Evolutionary conservation across 2,797 vertebrate species (phyloP).

Genomic region (Pelochelys cantorii): DNA sequence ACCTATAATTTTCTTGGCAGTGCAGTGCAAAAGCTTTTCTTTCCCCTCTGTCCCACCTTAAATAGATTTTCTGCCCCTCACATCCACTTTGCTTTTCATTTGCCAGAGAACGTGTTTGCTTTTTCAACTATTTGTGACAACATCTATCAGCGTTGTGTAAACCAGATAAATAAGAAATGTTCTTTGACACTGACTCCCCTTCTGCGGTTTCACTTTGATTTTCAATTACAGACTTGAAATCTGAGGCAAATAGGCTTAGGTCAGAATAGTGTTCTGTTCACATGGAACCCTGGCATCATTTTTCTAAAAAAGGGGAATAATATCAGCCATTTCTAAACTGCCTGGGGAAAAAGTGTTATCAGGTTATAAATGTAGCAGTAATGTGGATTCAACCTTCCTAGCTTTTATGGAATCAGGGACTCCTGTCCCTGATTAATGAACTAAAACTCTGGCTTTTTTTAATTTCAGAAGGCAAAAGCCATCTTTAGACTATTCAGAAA

Average conservation of each 20-base stretch:
- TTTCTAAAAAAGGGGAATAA: background rate
- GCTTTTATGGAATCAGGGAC: background rate
- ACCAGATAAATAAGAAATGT: background rate
- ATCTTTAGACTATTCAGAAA: background rate
- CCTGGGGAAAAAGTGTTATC: background rate
- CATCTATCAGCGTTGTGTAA: background rate
- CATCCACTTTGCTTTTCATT: background rate
- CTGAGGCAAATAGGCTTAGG: background rate
- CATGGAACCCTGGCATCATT: background rate
- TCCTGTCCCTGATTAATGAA: conserved; percentile 3
- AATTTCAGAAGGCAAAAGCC: background rate
- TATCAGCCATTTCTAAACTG: background rate
- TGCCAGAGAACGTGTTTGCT: background rate
- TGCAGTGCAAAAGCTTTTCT: background rate
- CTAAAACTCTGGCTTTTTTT: background rate
- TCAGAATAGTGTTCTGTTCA: background rate
- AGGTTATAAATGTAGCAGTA: background rate
- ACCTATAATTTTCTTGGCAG: background rate
- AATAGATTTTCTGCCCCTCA: background rate
- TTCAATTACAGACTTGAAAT: background rate
- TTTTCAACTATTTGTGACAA: background rate
- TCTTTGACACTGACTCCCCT: background rate
- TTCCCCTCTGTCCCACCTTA: no score
- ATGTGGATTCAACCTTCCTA: background rate
- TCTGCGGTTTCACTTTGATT: background rate